These are phyloP conservation scores for Chiloscyllium plagiosum DNA, from an alignment of 2,113 vertebrate genomes.

Conservation along the genomic window DNA sequence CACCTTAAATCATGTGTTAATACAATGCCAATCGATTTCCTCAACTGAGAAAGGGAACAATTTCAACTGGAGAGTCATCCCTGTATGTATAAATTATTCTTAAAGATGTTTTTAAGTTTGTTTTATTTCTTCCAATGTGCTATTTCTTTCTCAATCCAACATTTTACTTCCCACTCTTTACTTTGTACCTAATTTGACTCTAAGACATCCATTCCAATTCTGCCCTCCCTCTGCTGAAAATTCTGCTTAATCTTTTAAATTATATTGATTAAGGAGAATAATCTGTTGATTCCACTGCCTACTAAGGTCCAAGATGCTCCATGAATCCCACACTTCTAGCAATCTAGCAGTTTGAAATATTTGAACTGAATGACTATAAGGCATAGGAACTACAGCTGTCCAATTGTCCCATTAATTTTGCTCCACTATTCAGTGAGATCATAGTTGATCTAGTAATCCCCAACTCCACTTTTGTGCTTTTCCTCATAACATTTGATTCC, in stretches of 20 bases:
- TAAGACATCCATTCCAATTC: not conserved
- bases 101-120: not conserved
- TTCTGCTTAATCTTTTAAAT: not conserved
- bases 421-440: too few relatives aligned
- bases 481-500: too few relatives aligned
- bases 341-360: too few relatives aligned
- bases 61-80: not conserved
- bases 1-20: not conserved
- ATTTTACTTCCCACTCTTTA: not conserved
- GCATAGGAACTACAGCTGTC: too few relatives aligned
- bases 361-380: too few relatives aligned
- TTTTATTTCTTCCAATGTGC: not conserved
- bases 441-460: too few relatives aligned
- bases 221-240: not conserved
- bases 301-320: not conserved
- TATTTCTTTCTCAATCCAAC: not conserved
- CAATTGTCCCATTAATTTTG: too few relatives aligned
- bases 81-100: not conserved
- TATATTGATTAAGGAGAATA: not conserved
- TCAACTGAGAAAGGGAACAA: not conserved
- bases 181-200: not conserved
- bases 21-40: not conserved
- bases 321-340: not conserved
- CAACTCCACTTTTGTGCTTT: too few relatives aligned
- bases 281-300: too few relatives aligned